Evolutionary conservation across 2,797 vertebrate genomes (phyloP), one percentile per base, ranked within the genome.

Genomic region (Psittacula echo): DNA sequence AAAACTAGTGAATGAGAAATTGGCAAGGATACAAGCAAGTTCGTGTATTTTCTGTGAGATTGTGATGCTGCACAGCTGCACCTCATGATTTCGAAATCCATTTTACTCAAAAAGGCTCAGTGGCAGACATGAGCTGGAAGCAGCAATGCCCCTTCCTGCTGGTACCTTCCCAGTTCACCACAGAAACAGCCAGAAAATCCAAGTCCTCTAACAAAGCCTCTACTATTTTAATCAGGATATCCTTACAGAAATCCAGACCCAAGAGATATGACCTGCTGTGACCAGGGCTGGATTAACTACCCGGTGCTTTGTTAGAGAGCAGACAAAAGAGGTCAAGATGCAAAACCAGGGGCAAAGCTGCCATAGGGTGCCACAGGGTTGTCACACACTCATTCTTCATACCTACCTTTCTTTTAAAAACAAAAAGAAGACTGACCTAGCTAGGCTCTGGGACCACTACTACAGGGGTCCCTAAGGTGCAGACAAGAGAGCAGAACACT

Each of bases 21-120:
- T 47, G 56, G 56, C 34, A n/a, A 34, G 51, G 27, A 41, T 11
- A 26, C 37, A 51, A 37, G 18, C 73, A 23, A 44, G 22, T 21
- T 8, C 5, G 10, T 4, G 11, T 47, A 22, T 50, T 19, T 60
- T 47, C 26, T 48, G 34, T 60, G 70, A 1, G 2, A 65, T 0
- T 42, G 27, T 6, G 45, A 79, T 23, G 32, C 62, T 84, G 60
- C 53, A 29, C 34, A 21, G 53, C 32, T 41, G 32, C 41, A 70
- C 50, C 9, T 23, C 10, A 56, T 30, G 17, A 23, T 30, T 48
- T 39, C 62, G 9, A 70, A 42, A 53, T 39, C 3, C 22, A 7
- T 41, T 27, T 29, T 50, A 34, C 53, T 44, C 42, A 32, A 20
- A 32, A 30, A 42, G 78, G 50, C 32, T 50, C 32, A 42, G 50